Percentiles rank a stretch among this genome's conserved stretches.
Conservation (phyloP, 2,888 invertebrate species). For the Perithous albicinctus region DNA sequence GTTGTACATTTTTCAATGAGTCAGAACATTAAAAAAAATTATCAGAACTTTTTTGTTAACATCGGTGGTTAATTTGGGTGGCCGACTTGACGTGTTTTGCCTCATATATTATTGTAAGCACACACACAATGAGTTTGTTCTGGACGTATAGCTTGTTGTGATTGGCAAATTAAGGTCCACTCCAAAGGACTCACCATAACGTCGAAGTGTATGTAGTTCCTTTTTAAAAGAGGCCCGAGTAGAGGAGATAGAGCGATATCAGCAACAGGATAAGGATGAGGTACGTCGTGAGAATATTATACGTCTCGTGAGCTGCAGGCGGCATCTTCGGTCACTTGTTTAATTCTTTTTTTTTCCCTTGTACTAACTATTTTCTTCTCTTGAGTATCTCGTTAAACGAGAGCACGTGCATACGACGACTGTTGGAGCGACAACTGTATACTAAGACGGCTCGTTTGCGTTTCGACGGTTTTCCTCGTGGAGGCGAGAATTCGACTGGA, state of each 20-base stretch:
- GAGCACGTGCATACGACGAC: constrained; percentile 13
- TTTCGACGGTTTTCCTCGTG: constrained; percentile 34
- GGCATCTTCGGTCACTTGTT: constrained; percentile 71
- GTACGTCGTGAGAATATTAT: constrained; percentile 90
- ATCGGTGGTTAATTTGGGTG: too few relatives aligned
- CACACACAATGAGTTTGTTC: background rate
- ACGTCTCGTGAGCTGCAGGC: constrained; percentile 85
- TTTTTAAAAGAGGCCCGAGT: constrained; percentile 86
- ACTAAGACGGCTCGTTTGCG: background rate
- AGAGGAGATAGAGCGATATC: constrained; percentile 89
- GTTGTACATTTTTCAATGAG: too few relatives aligned
- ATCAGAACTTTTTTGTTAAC: too few relatives aligned
- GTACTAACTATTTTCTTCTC: background rate
- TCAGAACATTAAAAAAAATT: too few relatives aligned
- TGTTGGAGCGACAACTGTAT: constrained; percentile 20
- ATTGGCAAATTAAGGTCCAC: background rate
- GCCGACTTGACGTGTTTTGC: too few relatives aligned
- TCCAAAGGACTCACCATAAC: constrained; percentile 51
- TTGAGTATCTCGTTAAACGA: background rate
- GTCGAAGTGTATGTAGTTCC: constrained; percentile 24
- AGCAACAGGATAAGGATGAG: constrained; percentile 89
- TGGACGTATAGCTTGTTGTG: background rate
- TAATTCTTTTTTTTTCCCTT: background rate
- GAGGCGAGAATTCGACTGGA: constrained; percentile 56
- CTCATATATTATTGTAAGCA: too few relatives aligned